These are phyloP conservation scores for Eulithis prunata DNA, from an alignment of 2,888 invertebrate species.

Conservation along the genomic window DNA sequence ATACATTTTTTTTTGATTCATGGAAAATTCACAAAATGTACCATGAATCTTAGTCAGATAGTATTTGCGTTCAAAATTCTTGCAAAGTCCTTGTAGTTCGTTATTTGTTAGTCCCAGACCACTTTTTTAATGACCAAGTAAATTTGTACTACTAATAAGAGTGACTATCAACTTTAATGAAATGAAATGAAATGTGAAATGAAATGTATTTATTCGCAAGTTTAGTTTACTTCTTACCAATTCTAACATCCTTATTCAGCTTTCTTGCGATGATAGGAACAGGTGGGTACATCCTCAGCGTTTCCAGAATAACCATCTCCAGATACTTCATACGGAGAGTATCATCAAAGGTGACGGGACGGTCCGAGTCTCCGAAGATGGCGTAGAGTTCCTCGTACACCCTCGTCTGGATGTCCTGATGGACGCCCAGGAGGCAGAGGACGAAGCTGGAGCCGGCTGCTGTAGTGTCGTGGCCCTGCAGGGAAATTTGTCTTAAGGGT, in stretches of 20 bases:
- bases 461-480: constrained; percentile 83
- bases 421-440: constrained; percentile 91
- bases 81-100: too few species aligned
- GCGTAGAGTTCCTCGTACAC: constrained; percentile 89
- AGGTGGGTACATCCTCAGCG: constrained; percentile 91
- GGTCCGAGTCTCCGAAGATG: constrained; percentile 91
- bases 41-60: too few species aligned
- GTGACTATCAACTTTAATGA: too few species aligned
- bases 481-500: background rate
- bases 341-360: constrained; percentile 90
- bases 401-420: constrained; percentile 90
- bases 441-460: constrained; percentile 94
- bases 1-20: too few species aligned
- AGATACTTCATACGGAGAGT: constrained; percentile 92
- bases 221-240: constrained; percentile 79
- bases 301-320: constrained; percentile 91
- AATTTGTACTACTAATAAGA: too few species aligned
- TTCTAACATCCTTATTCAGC: constrained; percentile 87
- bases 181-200: too few species aligned
- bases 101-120: too few species aligned
- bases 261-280: constrained; percentile 91
- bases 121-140: too few species aligned
- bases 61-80: too few species aligned
- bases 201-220: too few species aligned
- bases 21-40: too few species aligned